Percentiles rank a stretch among this genome's conserved stretches.
Evolutionary conservation across 2,113 vertebrate genomes (phyloP).

Genomic region (Macroglossus sobrinus): DNA sequence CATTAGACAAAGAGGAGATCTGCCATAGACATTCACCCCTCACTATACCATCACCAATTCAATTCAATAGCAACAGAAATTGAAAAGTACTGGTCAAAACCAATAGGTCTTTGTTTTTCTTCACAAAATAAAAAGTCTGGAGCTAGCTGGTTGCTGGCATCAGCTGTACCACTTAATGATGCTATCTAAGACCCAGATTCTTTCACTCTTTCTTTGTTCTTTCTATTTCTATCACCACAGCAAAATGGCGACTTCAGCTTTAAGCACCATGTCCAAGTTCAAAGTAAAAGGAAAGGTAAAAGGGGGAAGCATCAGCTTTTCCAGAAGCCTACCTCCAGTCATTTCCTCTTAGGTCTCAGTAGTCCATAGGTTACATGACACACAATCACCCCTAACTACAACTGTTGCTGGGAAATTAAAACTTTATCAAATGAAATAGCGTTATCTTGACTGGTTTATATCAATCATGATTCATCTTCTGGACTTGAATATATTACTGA

Average conservation of each 20-base stretch:
- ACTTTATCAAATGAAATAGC: not conserved
- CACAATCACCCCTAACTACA: not conserved
- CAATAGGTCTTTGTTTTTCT: not conserved
- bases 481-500: not conserved
- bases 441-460: not conserved
- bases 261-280: not conserved
- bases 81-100: not conserved
- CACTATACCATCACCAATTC: not conserved
- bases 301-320: not conserved
- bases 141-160: not conserved
- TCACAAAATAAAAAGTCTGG: not conserved
- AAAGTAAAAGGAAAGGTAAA: not conserved
- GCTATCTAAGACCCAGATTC: not conserved
- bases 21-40: not conserved
- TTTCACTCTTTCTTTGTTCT: not conserved
- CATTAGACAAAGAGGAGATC: not conserved
- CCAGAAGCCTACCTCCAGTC: not conserved
- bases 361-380: not conserved
- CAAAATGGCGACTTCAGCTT: not conserved
- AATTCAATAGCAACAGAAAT: slow-evolving; percentile 13
- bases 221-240: not conserved
- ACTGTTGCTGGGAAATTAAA: not conserved
- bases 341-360: not conserved
- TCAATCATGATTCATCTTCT: not conserved
- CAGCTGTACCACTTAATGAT: not conserved